Evolutionary conservation across 2,888 invertebrate species (phyloP).

Genomic region (Conomelus anceps): DNA sequence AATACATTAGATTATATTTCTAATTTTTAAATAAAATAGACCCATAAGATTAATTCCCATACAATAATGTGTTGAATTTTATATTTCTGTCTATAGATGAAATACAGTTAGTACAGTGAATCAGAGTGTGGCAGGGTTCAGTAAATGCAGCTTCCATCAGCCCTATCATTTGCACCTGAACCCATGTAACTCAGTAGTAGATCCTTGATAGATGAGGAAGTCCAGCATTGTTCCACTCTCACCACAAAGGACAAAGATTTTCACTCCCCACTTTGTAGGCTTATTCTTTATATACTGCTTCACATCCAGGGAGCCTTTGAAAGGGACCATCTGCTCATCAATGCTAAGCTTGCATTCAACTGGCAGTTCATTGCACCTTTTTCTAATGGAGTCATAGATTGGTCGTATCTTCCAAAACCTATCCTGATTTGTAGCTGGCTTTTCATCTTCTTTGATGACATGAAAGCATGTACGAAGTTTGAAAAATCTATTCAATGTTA

Average conservation of each 20-base stretch:
- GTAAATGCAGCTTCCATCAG: too few species aligned
- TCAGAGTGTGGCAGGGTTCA: too few species aligned
- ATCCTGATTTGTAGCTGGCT: background rate
- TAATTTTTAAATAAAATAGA: too few species aligned
- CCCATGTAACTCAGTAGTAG: slow-evolving; percentile 28
- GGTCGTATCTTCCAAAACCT: too few species aligned
- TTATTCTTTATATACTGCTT: slow-evolving; percentile 34
- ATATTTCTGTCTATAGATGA: too few species aligned
- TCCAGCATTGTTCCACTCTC: slow-evolving; percentile 30
- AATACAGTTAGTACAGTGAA: too few species aligned
- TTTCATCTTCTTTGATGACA: background rate
- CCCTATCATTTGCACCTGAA: too few species aligned
- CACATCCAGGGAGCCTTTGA: slow-evolving; percentile 31
- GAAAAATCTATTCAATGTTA: too few species aligned
- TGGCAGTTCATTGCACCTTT: background rate
- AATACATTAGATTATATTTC: too few species aligned
- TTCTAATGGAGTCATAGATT: background rate
- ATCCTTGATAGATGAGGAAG: slow-evolving; percentile 33
- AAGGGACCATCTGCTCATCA: slow-evolving; percentile 32
- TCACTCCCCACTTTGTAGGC: slow-evolving; percentile 32
- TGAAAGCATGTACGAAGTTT: background rate
- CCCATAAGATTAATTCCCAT: too few species aligned
- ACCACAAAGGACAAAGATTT: slow-evolving; percentile 32
- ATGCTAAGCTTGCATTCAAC: slow-evolving; percentile 21
- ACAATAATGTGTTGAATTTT: too few species aligned